Base-by-base conservation (phyloP, 23 tunicate species). In the Botrylloides violaceus region DNA sequence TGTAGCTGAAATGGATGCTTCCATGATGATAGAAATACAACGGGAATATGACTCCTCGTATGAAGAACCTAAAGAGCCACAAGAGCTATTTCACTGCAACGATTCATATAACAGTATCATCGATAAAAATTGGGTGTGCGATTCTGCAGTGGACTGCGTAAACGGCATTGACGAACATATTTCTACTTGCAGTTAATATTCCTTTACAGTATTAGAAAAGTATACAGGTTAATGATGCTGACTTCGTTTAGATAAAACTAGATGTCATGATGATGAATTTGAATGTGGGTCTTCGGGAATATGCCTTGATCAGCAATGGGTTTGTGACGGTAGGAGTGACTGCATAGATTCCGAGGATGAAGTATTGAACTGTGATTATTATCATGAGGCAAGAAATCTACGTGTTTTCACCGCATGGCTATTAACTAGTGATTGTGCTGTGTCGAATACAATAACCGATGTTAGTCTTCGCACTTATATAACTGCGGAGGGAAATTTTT, bases 121-220 rank as follows among this genome's bases (percentile, higher is more conserved):
- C 70, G 33, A 33, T 3, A 3, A 25, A 63, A 63, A 34, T 23
- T 63, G 70, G 70, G 36, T 63, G 26, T 63, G 70, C 35, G 70
- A 63, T 9, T 3, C 4, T 63, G 70, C 26, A 22, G n/a, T 31
- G 23, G 70, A 63, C 33, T 63, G 70, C 9, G 23, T 34, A 9
- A 63, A 63, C 9, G 70, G 70, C 26, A 63, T 63, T 19, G 70
- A 63, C 33, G 70, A 63, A 31, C 70, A 63, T 63, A 4, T 63
- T 29, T 63, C 70, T 29, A 15, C 70, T 29, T 63, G 70, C 70
- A 63, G 70, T 63, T 63, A 63, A 34, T 63, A 28, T 6, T 21
- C 30, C 18, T 7, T 59, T 59, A 59, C 19, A 59, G 28, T 12
- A 18, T 59, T 47, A n/a, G n/a, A n/a, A n/a, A n/a, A n/a, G n/a